These are phyloP conservation scores for Ypsolopha sequella DNA, from an alignment of 2,888 invertebrate species.

Conservation along the genomic window DNA sequence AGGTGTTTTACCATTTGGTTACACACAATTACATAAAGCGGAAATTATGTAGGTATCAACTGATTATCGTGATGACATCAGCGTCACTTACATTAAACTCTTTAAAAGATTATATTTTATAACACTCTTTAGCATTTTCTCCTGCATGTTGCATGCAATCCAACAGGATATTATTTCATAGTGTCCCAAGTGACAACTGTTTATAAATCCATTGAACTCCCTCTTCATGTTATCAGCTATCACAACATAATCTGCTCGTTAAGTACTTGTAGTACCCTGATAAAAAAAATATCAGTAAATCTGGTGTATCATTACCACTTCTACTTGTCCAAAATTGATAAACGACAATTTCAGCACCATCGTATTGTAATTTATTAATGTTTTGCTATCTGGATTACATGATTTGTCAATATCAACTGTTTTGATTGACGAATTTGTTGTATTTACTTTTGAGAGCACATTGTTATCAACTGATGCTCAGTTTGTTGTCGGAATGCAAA, in stretches of 20 bases:
- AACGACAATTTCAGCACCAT: constrained; percentile 10
- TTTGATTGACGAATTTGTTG: constrained; percentile 41
- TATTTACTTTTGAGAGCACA: constrained; percentile 40
- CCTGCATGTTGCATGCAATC: no score
- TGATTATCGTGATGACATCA: no score
- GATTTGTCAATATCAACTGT: constrained; percentile 25
- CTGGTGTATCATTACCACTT: constrained; percentile 34
- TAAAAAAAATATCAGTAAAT: constrained; percentile 53
- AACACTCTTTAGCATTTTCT: no score
- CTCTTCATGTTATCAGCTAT: constrained; percentile 42
- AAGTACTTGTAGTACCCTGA: constrained; percentile 41
- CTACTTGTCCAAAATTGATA: constrained; percentile 29
- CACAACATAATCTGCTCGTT: constrained; percentile 38
- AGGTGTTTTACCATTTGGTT: no score
- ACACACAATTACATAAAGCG: no score
- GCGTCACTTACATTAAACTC: no score
- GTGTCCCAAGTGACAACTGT: constrained; percentile 8
- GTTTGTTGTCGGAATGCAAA: constrained; percentile 40
- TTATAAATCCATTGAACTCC: constrained; percentile 45
- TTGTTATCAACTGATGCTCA: constrained; percentile 39
- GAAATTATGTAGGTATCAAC: no score
- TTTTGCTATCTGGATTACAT: constrained; percentile 28
- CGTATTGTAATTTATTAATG: constrained; percentile 33
- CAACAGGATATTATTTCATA: no score
- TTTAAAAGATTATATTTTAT: no score